A percentile compares a stretch with the other conserved stretches of the same genome.
These are phyloP conservation scores for Haemorhous mexicanus DNA, from an alignment of 2,113 vertebrate species.

Conservation along the genomic window DNA sequence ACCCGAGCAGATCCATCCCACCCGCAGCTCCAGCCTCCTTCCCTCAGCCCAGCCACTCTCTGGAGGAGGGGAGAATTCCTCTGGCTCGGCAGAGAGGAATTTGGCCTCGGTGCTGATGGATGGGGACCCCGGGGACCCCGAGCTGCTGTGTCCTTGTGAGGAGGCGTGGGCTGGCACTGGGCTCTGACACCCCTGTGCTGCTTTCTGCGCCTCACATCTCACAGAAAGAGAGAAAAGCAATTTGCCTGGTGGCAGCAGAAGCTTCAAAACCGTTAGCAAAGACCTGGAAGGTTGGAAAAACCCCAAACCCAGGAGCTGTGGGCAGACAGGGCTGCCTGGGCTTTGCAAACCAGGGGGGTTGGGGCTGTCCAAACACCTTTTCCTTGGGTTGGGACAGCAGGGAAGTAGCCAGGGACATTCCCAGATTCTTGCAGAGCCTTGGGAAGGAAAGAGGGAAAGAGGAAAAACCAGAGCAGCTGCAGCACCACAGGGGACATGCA, in stretches of 20 bases:
- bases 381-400: background rate
- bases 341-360: background rate
- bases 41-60: background rate
- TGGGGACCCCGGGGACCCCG: background rate
- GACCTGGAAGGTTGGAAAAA: background rate
- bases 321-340: background rate
- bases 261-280: background rate
- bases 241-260: background rate
- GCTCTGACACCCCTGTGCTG: background rate
- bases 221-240: background rate
- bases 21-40: background rate
- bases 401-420: background rate
- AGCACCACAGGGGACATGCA: background rate
- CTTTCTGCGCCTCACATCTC: background rate
- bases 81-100: background rate
- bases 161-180: background rate
- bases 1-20: background rate
- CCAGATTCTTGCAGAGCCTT: background rate
- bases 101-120: background rate
- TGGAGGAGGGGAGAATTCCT: background rate
- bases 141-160: background rate
- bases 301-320: fast-evolving
- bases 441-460: background rate
- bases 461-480: background rate
- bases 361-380: background rate